Conservation (phyloP, 2,797 vertebrate species). For the Prunella strophiata region DNA sequence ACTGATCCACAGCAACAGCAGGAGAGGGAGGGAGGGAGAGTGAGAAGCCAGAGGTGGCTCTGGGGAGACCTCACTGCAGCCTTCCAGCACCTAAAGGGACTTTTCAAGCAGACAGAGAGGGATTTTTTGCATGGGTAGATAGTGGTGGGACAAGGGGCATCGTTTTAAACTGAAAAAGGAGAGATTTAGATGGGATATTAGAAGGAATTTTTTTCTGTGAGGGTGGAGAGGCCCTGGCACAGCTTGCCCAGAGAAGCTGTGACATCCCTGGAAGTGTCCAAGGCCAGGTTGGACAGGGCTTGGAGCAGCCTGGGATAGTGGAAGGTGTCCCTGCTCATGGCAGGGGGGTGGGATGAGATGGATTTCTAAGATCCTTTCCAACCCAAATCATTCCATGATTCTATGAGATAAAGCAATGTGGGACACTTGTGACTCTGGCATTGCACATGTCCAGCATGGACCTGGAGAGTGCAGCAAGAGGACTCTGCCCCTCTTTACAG, state of each 20-base stretch:
- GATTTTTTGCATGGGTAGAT: background rate
- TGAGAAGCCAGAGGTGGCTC: background rate
- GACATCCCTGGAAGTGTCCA: background rate
- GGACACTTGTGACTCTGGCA: background rate
- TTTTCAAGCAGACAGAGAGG: background rate
- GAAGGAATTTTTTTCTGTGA: background rate
- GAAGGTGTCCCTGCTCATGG: background rate
- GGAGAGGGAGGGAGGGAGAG: background rate
- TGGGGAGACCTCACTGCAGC: background rate
- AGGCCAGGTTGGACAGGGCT: background rate
- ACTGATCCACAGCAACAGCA: background rate
- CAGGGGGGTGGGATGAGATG: accelerated
- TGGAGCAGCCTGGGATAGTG: background rate
- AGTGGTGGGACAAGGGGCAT: background rate
- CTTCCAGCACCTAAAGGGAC: background rate
- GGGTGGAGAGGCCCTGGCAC: background rate
- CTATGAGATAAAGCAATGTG: background rate
- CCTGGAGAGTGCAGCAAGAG: background rate
- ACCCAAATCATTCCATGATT: background rate
- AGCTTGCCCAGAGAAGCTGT: background rate
- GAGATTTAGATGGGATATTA: background rate
- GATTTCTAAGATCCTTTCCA: background rate
- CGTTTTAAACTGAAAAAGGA: background rate
- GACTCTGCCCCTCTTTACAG: background rate
- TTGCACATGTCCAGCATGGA: accelerated